Evolutionary conservation across 2,797 vertebrate species (phyloP), one percentile per base, ranked within the genome.

Genomic region (Coregonus suidteri): DNA sequence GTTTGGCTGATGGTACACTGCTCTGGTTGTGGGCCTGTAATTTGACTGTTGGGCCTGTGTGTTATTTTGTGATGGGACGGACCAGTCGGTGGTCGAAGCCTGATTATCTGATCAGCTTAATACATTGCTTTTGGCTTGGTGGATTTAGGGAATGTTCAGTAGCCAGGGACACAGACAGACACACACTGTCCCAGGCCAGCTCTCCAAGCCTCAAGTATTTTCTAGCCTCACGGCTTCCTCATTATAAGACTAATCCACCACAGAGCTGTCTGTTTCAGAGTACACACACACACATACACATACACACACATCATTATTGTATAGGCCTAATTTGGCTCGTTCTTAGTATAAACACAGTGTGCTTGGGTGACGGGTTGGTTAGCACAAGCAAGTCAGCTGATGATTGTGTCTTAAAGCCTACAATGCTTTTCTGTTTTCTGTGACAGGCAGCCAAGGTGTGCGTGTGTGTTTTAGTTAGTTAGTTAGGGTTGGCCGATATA

Each of bases 11-110:
- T 54, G 59, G 69, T n/a, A 56, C 51, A 6, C 73, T 82, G 79
- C 67, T 82, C 88, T 84, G 86, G 76, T 87, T 87, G 67, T 81
- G 69, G 81, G 77, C 84, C 88, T 85, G 66, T 80, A 14, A 70
- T 86, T 85, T 87, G 77, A 83, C 74, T 83, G 67, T 78, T 81
- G 85, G 73, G 75, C 87, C 76, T 83, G 79, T 87, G 77, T 53
- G 56, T 59, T 59, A 59, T 80, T 87, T 78, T 87, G 81, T 84
- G 73, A 69, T 73, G 4, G 74, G 79, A 77, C 73, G 77, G 73
- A 47, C 41, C 41, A 47, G 41, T 47, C 41, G 41, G 41, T 71
- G 81, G 80, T 77, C 56, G 74, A 70, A 47, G 78, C 79, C 84
- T 83, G 85, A 90, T 77, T 18, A 9, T 85, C 75, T 88, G 16